These are phyloP conservation scores for Geodia barretti DNA, from an alignment of 37 sponge, comb jelly and placozoan genomes.

Conservation along the genomic window DNA sequence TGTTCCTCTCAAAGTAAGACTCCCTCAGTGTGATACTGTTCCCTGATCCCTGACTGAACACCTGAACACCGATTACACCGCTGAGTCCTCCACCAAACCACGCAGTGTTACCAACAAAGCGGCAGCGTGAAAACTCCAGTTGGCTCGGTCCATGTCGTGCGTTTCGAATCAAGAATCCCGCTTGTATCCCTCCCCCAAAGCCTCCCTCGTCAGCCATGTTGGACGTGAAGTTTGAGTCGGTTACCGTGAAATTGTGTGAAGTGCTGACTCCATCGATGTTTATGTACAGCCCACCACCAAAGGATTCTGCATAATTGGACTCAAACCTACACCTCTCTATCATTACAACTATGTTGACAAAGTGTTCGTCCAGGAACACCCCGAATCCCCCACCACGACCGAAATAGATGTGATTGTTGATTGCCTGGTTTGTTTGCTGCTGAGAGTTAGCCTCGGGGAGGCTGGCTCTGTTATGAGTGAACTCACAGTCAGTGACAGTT, in stretches of 20 bases:
- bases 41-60: conserved; percentile 41
- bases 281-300: conserved; percentile 55
- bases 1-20: conserved; percentile 28
- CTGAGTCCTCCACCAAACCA: conserved; percentile 36
- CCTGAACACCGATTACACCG: conserved; percentile 39
- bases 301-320: conserved; percentile 37
- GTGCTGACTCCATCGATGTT: background rate
- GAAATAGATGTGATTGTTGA: conserved; percentile 23
- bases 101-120: conserved; percentile 42
- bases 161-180: conserved; percentile 16
- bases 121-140: conserved; percentile 1
- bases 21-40: conserved; percentile 3
- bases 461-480: conserved; percentile 20
- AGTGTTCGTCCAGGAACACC: conserved; percentile 11
- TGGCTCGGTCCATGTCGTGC: background rate
- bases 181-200: conserved; percentile 43
- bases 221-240: conserved; percentile 11
- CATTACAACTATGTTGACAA: background rate
- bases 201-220: conserved; percentile 8
- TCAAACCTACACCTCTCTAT: conserved; percentile 27
- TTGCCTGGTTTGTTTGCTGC: conserved; percentile 14
- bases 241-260: conserved; percentile 18
- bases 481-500: conserved; percentile 4
- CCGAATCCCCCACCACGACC: conserved; percentile 64
- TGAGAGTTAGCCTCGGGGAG: background rate